Conservation (phyloP, 2,797 vertebrate genomes). For the Capromys pilorides region DNA sequence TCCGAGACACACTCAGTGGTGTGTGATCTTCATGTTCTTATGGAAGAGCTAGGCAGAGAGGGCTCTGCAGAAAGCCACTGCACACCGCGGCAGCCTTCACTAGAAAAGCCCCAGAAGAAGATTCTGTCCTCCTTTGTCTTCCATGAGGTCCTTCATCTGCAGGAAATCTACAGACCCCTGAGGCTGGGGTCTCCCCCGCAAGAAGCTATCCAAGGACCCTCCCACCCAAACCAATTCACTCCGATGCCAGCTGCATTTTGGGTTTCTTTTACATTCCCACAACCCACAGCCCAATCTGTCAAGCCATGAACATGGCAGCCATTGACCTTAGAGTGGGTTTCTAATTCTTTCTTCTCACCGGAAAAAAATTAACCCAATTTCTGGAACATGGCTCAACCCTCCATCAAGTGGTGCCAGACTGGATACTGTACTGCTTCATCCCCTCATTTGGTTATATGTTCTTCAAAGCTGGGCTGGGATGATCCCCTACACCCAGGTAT, state of each 20-base stretch:
- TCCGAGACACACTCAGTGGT: not conserved
- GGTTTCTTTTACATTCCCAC: not conserved
- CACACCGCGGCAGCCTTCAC: not conserved
- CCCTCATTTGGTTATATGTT: not conserved
- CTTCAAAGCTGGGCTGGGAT: no score
- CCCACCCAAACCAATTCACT: not conserved
- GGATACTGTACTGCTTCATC: not conserved
- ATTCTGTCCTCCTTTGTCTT: not conserved
- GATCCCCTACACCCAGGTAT: rapidly evolving
- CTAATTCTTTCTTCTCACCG: not conserved
- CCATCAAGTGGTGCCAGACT: not conserved
- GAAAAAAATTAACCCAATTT: not conserved
- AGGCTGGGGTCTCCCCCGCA: not conserved
- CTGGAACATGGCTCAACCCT: not conserved
- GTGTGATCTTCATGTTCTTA: not conserved
- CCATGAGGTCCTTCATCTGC: not conserved
- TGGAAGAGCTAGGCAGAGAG: not conserved
- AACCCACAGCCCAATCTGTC: not conserved
- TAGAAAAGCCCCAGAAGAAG: not conserved
- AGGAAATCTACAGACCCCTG: not conserved
- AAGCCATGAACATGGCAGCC: no score
- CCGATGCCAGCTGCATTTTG: rapidly evolving
- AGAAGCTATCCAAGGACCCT: not conserved
- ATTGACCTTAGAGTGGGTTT: not conserved
- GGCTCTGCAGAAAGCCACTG: not conserved